A percentile compares a stretch with the other conserved stretches of the same genome.
These are phyloP conservation scores for Pogonocichla stellata DNA, from an alignment of 2,113 vertebrate genomes.

Conservation along the genomic window DNA sequence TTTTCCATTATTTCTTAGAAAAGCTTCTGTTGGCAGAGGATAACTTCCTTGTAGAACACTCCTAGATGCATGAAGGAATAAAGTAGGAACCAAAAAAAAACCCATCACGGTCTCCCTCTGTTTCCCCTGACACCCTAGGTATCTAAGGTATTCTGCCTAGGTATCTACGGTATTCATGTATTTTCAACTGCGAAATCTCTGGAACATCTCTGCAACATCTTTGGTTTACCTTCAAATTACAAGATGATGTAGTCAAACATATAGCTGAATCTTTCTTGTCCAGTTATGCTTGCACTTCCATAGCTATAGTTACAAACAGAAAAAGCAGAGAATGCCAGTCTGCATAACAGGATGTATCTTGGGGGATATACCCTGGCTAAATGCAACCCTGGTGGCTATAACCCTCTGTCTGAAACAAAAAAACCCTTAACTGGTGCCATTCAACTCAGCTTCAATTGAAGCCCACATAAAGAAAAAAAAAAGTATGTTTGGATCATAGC, in stretches of 20 bases:
- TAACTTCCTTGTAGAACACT: neutral
- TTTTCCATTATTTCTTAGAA: neutral
- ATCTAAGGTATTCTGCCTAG: neutral
- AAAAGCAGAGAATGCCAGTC: neutral
- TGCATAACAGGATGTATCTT: neutral
- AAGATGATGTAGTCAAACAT: neutral
- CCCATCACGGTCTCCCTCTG: rapidly evolving
- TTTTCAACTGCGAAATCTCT: neutral
- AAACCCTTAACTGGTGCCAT: neutral
- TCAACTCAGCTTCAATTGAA: neutral
- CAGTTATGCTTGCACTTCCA: neutral
- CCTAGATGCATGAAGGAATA: neutral
- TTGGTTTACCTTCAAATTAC: neutral
- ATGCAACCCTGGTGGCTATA: neutral
- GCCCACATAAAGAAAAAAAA: neutral
- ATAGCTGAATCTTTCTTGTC: neutral
- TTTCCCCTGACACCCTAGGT: neutral
- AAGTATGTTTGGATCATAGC: neutral
- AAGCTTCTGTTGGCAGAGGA: neutral
- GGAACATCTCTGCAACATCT: neutral
- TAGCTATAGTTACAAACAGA: neutral
- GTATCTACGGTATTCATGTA: neutral
- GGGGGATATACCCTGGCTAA: neutral
- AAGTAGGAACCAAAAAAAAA: neutral
- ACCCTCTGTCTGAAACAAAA: neutral